phyloP scores from a whole-genome alignment of 2,797 vertebrate species.

The Xyrichtys novacula region DNA sequence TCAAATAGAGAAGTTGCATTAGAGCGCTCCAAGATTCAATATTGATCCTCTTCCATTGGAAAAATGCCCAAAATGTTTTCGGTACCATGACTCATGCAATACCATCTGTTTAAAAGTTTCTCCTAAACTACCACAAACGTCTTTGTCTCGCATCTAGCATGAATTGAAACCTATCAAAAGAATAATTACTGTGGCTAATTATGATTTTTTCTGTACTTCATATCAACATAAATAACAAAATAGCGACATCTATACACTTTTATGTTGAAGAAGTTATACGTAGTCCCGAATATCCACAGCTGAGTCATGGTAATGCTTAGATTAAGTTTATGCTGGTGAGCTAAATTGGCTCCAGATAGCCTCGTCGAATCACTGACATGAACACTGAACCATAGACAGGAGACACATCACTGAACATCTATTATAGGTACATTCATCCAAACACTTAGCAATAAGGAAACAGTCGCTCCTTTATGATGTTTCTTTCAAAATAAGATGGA shows the following conservation, averaged over 20 bases:
- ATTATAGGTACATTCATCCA: constrained; percentile 38
- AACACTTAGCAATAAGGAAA: background rate
- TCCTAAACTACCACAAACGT: constrained; percentile 31
- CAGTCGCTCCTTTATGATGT: constrained; percentile 13
- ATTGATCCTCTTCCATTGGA: background rate
- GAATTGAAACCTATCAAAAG: constrained; percentile 9
- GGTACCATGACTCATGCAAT: constrained; percentile 8
- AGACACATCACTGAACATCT: constrained; percentile 38
- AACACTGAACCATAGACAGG: constrained; percentile 41
- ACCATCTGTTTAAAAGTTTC: constrained; percentile 11
- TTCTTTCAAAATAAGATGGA: background rate
- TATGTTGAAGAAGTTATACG: constrained; percentile 22
- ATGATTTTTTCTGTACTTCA: background rate
- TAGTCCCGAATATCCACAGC: constrained; percentile 38
- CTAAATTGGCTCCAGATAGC: constrained; percentile 55
- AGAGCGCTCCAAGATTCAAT: constrained; percentile 17
- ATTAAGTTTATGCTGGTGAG: constrained; percentile 75
- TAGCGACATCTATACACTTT: constrained; percentile 32
- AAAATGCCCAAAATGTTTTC: constrained; percentile 20
- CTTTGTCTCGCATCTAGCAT: constrained; percentile 20
- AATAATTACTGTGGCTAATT: constrained; percentile 1
- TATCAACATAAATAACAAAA: constrained; percentile 41
- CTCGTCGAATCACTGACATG: constrained; percentile 32
- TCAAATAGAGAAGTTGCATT: constrained; percentile 24
- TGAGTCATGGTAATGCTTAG: constrained; percentile 57